A percentile compares a stretch with the other conserved stretches of the same genome.
Conservation (phyloP, 2,113 vertebrate species). For the Cynopterus brachyotis region DNA sequence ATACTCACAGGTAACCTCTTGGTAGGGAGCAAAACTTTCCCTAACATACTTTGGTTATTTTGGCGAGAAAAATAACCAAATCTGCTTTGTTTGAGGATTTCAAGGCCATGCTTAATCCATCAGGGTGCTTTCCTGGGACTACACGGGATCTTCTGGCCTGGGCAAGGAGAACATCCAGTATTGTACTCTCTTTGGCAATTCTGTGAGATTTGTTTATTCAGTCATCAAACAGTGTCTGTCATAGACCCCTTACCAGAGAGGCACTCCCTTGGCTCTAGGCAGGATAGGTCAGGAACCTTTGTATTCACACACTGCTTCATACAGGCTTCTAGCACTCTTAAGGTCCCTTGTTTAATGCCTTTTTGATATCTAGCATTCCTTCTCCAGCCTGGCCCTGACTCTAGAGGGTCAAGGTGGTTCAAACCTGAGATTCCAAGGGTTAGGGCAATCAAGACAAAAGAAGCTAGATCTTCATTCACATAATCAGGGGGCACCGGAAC, state of each 20-base stretch:
- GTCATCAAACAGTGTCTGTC: background rate
- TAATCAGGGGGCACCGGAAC: background rate
- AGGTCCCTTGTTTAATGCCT: background rate
- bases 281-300: background rate
- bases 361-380: background rate
- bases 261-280: background rate
- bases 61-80: background rate
- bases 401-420: background rate
- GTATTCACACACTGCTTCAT: background rate
- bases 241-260: background rate
- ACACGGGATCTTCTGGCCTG: background rate
- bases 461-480: background rate
- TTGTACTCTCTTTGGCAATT: background rate
- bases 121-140: background rate
- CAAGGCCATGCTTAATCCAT: background rate
- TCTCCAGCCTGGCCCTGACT: background rate
- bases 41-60: background rate
- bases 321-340: background rate
- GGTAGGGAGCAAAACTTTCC: background rate
- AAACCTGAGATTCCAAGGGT: background rate
- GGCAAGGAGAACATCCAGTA: background rate
- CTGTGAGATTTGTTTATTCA: slow-evolving; percentile 17
- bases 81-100: background rate
- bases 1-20: background rate
- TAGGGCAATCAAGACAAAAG: background rate